phyloP scores from a whole-genome alignment of 2,113 vertebrate species.

The Gasterosteus nipponicus region DNA sequence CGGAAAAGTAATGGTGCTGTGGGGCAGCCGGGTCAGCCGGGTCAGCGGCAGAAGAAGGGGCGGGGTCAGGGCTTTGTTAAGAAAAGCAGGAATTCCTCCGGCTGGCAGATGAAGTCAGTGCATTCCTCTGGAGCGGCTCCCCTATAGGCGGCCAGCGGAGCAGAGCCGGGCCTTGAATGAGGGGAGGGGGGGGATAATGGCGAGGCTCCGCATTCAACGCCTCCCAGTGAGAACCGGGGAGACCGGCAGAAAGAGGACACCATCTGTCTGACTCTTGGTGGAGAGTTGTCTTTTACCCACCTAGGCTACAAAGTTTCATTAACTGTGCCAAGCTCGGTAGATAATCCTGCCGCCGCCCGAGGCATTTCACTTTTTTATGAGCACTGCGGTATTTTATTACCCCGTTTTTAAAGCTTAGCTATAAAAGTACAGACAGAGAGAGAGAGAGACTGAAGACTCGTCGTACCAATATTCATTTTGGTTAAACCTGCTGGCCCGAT shows the following conservation, averaged over 20 bases:
- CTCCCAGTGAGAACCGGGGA: conserved; percentile 58
- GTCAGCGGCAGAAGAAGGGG: conserved; percentile 38
- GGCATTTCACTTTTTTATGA: conserved; percentile 64
- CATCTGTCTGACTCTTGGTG: conserved; percentile 67
- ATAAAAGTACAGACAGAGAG: conserved; percentile 60
- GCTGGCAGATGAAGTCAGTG: conserved; percentile 77
- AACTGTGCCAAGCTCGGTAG: conserved; percentile 51
- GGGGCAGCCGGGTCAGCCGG: conserved; percentile 27
- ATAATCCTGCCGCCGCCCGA: conserved; percentile 40
- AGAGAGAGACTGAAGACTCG: neutral
- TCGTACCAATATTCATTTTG: conserved; percentile 53
- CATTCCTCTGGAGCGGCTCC: conserved; percentile 76
- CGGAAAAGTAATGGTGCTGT: conserved; percentile 33
- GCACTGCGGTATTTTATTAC: conserved; percentile 62
- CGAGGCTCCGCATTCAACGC: conserved; percentile 49
- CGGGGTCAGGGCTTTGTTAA: conserved; percentile 54
- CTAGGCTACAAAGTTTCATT: conserved; percentile 53
- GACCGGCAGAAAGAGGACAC: conserved; percentile 58
- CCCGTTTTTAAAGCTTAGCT: conserved; percentile 65
- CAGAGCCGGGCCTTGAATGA: conserved; percentile 70
- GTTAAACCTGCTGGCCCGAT: conserved; percentile 38
- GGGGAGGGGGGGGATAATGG: conserved; percentile 57
- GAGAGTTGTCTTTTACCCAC: conserved; percentile 61
- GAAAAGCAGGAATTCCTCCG: conserved; percentile 65
- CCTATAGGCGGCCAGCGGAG: conserved; percentile 65